A percentile compares a stretch with the other conserved stretches of the same genome.
Evolutionary conservation across 1,140 invertebrate species (phyloP).

Genomic region (Penaeus indicus): DNA sequence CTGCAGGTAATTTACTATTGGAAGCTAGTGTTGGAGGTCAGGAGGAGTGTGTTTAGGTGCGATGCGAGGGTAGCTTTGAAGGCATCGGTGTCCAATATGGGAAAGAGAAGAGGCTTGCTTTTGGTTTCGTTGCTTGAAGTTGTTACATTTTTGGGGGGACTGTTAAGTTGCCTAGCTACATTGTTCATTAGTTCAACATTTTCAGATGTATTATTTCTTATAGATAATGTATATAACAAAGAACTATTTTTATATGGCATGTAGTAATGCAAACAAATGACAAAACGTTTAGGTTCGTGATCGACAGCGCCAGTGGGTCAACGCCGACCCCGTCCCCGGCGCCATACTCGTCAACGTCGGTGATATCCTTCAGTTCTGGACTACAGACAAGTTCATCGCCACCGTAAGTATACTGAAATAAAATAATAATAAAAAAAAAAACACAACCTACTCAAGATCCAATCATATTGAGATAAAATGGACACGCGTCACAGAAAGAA

Average conservation of each 20-base stretch:
- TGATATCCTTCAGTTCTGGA: constrained; percentile 83
- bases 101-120: no score
- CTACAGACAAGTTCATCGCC: constrained; percentile 78
- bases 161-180: no score
- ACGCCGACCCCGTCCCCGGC: constrained; percentile 82
- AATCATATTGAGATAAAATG: neutral
- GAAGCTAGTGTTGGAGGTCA: no score
- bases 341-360: constrained; percentile 85
- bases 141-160: no score
- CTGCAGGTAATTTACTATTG: constrained; percentile 68
- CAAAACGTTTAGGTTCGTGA: constrained; percentile 67
- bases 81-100: no score
- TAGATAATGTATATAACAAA: neutral
- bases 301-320: constrained; percentile 79
- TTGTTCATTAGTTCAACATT: no score
- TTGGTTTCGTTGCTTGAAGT: no score
- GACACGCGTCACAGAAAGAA: neutral
- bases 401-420: constrained; percentile 72
- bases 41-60: no score
- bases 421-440: neutral
- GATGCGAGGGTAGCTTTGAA: no score
- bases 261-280: neutral
- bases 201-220: no score
- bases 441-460: neutral
- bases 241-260: neutral